Evolutionary conservation across 2,888 invertebrate genomes (phyloP), one percentile per base, ranked within the genome.

Genomic region (Horisme vitalbata): DNA sequence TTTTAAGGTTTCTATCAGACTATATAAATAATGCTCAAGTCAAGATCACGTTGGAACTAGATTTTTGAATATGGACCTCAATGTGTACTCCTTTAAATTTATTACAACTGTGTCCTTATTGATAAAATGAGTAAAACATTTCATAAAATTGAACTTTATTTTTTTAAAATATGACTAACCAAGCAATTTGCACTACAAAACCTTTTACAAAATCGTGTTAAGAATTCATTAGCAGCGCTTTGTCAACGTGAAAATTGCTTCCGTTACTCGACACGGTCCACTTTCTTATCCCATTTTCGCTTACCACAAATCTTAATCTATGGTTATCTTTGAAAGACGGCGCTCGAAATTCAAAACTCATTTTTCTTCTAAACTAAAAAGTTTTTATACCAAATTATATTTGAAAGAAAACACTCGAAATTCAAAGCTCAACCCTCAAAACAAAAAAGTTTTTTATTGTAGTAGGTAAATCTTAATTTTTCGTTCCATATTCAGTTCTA

Each of bases 251-350:
- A 55, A 52, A 63, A 66, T 61, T 56, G 48, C 32, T 41, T 13
- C 65, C 60, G 65, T 63, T 64, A 52, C 43, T n/a, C 41, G 59
- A 50, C 54, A 46, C 50, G 45, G 51, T 48, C 54, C 47, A 59
- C 55, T 63, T 59, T 54, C 52, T 59, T 56, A 51, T 58, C 54
- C 41, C 45, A 41, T 55, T 52, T 49, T 18, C 33, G 48, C 44
- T 48, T 39, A 37, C 28, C 35, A 23, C 41, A 44, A 36, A 33
- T 49, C 36, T 53, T 62, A 59, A 56, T 60, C 56, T 54, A 31
- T 35, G 39, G 30, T 38, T 47, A 48, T 36, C 57, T 56, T 46
- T 49, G 12, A 41, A 54, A 43, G 23, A 51, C 45, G 47, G 45
- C 44, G 36, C 45, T 49, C 45, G 41, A 49, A 31, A 55, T 46